Conservation (phyloP, 2,888 invertebrate species). For the Hydrotaea diabolus region DNA sequence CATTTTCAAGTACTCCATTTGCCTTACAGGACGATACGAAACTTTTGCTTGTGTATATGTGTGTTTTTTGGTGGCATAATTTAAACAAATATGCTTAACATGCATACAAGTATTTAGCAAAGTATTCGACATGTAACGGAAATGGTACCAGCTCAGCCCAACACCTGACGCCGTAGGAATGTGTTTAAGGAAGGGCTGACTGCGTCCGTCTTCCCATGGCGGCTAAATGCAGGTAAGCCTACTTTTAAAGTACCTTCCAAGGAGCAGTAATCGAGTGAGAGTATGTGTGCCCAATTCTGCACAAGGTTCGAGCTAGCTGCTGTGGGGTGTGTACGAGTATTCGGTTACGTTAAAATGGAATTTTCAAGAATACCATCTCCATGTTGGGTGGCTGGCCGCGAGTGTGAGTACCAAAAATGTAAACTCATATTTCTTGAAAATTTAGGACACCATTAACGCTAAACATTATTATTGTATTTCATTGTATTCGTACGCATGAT, state of each 20-base stretch:
- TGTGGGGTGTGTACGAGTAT: too few species aligned
- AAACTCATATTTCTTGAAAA: conserved; percentile 39
- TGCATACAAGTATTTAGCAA: conserved; percentile 8
- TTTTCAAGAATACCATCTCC: too few species aligned
- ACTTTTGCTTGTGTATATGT: too few species aligned
- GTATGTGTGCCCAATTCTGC: too few species aligned
- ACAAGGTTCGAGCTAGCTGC: too few species aligned
- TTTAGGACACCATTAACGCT: conserved; percentile 42
- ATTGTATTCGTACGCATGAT: conserved; percentile 7
- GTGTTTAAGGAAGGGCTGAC: neutral
- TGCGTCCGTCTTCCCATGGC: too few species aligned
- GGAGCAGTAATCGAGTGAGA: neutral
- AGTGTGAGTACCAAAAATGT: neutral
- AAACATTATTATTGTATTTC: conserved; percentile 16
- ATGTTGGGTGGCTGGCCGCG: neutral
- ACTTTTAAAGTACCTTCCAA: conserved; percentile 13
- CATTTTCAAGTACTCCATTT: too few species aligned
- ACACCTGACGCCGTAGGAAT: neutral
- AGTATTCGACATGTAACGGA: conserved; percentile 18
- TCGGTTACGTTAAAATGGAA: too few species aligned
- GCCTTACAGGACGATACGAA: too few species aligned
- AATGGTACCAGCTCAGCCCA: conserved; percentile 38
- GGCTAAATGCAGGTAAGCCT: neutral
- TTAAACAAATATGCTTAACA: conserved; percentile 8
- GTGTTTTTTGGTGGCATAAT: neutral